Conservation (phyloP, 1,140 invertebrate species). For the Cecropterus lyciades region DNA sequence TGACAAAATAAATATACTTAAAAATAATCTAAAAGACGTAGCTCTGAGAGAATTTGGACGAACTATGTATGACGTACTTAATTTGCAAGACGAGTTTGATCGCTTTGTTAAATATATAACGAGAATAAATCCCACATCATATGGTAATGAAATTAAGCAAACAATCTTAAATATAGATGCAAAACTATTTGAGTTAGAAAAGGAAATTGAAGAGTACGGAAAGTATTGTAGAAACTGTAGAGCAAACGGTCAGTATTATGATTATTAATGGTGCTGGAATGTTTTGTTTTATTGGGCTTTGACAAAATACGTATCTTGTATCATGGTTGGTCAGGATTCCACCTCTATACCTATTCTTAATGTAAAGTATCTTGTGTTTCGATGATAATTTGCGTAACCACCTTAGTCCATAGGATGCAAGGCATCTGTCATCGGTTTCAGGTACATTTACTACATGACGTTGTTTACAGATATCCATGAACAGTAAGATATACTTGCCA, state of each 20-base stretch:
- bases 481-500: too few species aligned
- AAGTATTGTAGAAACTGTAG: slow-evolving; percentile 44
- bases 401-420: too few species aligned
- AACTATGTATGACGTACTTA: slow-evolving; percentile 53
- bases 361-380: too few species aligned
- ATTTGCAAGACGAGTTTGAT: slow-evolving; percentile 55
- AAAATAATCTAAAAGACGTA: slow-evolving; percentile 43
- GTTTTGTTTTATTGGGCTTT: neutral
- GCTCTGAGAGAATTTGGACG: slow-evolving; percentile 50
- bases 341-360: too few species aligned
- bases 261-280: too few species aligned
- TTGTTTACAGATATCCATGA: too few species aligned
- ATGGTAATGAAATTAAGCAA: slow-evolving; percentile 37
- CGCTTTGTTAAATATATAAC: slow-evolving; percentile 43
- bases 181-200: slow-evolving; percentile 38
- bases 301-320: too few species aligned
- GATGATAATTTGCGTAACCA: too few species aligned
- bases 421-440: too few species aligned
- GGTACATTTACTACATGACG: too few species aligned
- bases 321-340: too few species aligned
- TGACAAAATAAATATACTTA: slow-evolving; percentile 39
- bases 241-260: slow-evolving; percentile 24
- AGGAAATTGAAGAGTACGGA: slow-evolving; percentile 38
- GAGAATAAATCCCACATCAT: slow-evolving; percentile 15
- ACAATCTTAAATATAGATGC: slow-evolving; percentile 41